These are phyloP conservation scores for Psococerastis gibbosa DNA, from an alignment of 2,888 invertebrate species.

Conservation along the genomic window DNA sequence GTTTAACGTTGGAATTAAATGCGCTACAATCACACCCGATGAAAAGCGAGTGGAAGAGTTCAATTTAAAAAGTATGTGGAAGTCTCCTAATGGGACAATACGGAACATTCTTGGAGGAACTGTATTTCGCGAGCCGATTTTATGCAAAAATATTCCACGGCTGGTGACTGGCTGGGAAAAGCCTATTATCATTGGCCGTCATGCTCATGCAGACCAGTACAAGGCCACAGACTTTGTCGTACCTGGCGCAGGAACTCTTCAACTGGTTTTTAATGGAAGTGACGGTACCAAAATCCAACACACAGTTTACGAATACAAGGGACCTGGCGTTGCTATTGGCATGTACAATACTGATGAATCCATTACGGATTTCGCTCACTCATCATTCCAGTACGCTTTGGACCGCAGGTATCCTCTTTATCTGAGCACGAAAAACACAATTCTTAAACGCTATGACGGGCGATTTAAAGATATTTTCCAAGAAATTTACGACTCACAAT, in stretches of 20 bases:
- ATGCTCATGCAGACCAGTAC: constrained; percentile 87
- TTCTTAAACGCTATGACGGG: constrained; percentile 89
- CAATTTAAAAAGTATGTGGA: constrained; percentile 78
- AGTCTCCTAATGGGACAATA: constrained; percentile 75
- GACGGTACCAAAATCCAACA: constrained; percentile 35
- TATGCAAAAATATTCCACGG: constrained; percentile 85
- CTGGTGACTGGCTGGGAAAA: constrained; percentile 88
- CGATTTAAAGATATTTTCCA: constrained; percentile 95
- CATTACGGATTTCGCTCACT: constrained; percentile 85
- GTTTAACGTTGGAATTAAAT: constrained; percentile 97
- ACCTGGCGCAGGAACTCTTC: constrained; percentile 73
- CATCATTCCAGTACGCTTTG: constrained; percentile 81
- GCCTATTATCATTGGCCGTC: constrained; percentile 95
- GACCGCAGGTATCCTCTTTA: constrained; percentile 73
- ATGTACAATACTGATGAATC: constrained; percentile 96
- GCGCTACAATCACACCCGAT: constrained; percentile 96
- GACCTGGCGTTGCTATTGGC: constrained; percentile 78
- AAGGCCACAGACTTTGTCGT: constrained; percentile 86
- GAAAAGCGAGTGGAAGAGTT: constrained; percentile 88
- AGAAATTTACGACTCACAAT: constrained; percentile 78
- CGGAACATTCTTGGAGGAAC: constrained; percentile 74
- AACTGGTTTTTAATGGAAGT: constrained; percentile 53
- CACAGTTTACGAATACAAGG: constrained; percentile 67
- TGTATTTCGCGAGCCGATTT: constrained; percentile 69
- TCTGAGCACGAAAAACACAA: constrained; percentile 92